Percentiles rank a stretch among this genome's conserved stretches.
Conservation (phyloP, 2,797 vertebrate genomes). For the Rhinichthys osculus region DNA sequence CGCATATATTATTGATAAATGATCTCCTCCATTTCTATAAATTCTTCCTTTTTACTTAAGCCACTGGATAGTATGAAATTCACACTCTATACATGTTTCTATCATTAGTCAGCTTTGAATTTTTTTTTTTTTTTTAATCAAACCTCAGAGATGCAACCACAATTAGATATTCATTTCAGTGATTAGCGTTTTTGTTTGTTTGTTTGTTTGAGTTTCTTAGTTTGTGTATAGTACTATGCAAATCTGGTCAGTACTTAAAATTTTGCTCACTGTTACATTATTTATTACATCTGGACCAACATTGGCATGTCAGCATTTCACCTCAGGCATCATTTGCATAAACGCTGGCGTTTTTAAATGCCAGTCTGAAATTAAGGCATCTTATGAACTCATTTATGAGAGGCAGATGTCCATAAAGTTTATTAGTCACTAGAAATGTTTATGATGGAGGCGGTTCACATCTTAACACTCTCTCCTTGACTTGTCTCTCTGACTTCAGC, state of each 20-base stretch:
- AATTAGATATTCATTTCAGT: neutral
- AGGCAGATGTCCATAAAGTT: slow-evolving; percentile 70
- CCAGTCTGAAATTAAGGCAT: slow-evolving; percentile 69
- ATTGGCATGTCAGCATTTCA: slow-evolving; percentile 9
- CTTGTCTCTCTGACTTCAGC: neutral
- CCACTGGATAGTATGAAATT: neutral
- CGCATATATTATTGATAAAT: slow-evolving; percentile 75
- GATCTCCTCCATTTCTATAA: slow-evolving; percentile 57
- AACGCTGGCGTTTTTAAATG: slow-evolving; percentile 71
- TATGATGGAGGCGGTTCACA: slow-evolving; percentile 5
- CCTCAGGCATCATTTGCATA: slow-evolving; percentile 58
- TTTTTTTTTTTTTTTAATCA: neutral
- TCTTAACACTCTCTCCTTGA: neutral
- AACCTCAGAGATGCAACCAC: neutral
- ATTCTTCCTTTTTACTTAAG: slow-evolving; percentile 16
- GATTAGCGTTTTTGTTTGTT: neutral
- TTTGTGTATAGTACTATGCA: neutral
- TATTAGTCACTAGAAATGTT: slow-evolving; percentile 64
- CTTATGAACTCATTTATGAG: slow-evolving; percentile 67
- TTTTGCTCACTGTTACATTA: neutral
- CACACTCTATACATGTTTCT: neutral
- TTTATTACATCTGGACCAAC: slow-evolving; percentile 11
- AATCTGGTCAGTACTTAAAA: neutral
- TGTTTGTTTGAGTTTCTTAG: neutral
- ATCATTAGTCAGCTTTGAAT: neutral